Percentiles rank a stretch among this genome's conserved stretches.
Evolutionary conservation across 2,888 invertebrate genomes (phyloP).

Genomic region (Lasioglossum vierecki): DNA sequence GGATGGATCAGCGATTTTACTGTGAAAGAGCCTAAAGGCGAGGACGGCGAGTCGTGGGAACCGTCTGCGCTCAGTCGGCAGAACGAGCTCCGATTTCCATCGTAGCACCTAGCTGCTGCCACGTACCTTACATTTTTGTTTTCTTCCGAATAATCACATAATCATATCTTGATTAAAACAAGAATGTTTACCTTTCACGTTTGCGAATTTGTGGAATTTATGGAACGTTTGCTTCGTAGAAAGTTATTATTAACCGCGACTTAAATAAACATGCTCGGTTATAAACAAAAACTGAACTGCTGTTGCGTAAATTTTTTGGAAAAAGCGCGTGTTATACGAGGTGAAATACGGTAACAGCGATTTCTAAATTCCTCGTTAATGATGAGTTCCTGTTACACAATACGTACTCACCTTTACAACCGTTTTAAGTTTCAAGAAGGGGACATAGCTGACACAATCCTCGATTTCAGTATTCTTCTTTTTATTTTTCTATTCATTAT

Average conservation of each 20-base stretch:
- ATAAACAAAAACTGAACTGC: neutral
- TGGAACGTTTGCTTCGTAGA: neutral
- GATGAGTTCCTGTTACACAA: neutral
- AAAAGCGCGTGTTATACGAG: neutral
- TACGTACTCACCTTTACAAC: neutral
- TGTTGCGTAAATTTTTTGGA: neutral
- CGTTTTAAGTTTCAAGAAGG: neutral
- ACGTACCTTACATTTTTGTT: slow-evolving; percentile 15
- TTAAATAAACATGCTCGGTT: neutral
- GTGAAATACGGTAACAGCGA: too few species aligned
- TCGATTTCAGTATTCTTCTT: neutral
- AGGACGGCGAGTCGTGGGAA: slow-evolving; percentile 47
- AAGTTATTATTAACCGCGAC: neutral
- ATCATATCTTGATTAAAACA: neutral
- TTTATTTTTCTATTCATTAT: too few species aligned
- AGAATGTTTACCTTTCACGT: neutral
- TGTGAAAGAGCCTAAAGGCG: slow-evolving; percentile 24
- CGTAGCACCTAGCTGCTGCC: neutral
- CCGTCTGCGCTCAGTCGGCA: slow-evolving; percentile 19
- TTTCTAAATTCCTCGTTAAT: neutral
- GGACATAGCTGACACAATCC: neutral
- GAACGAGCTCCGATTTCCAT: slow-evolving; percentile 40
- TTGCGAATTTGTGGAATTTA: neutral
- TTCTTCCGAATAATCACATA: slow-evolving; percentile 8
- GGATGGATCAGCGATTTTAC: slow-evolving; percentile 39